These are phyloP conservation scores for Lontra canadensis DNA, from an alignment of 2,113 vertebrate species.

Conservation along the genomic window DNA sequence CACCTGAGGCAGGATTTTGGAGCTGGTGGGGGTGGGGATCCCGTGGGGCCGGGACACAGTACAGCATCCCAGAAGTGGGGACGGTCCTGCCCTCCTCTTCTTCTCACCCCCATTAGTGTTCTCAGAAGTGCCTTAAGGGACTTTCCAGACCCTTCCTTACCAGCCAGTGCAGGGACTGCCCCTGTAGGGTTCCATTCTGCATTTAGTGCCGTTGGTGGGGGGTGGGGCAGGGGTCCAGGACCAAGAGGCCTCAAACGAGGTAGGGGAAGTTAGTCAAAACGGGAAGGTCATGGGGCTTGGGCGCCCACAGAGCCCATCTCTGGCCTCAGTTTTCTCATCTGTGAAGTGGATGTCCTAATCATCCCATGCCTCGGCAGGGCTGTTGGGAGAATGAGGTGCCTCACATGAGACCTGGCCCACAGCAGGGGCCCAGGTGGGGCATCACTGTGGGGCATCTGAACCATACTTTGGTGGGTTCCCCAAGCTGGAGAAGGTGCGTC, in stretches of 20 bases:
- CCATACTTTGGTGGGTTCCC: neutral
- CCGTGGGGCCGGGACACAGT: neutral
- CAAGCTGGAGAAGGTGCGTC: neutral
- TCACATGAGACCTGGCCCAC: neutral
- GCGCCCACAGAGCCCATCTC: neutral
- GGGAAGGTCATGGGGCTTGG: neutral
- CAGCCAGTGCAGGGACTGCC: neutral
- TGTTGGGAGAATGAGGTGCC: neutral
- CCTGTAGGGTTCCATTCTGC: neutral
- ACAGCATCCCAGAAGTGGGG: neutral
- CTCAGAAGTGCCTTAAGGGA: neutral
- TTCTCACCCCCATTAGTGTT: too few relatives aligned
- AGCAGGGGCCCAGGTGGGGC: neutral
- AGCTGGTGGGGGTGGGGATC: neutral
- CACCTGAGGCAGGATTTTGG: neutral
- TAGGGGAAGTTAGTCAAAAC: neutral
- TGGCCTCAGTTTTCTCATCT: conserved; percentile 30
- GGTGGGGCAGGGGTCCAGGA: neutral
- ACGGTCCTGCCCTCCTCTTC: neutral
- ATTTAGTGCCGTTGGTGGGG: neutral
- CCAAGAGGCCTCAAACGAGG: neutral
- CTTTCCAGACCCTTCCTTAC: neutral
- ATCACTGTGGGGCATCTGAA: neutral
- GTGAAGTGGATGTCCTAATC: neutral
- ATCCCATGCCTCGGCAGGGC: fast-evolving